A percentile compares a stretch with the other conserved stretches of the same genome.
These are phyloP conservation scores for Nymphalis io DNA, from an alignment of 1,140 invertebrate species.

Conservation along the genomic window DNA sequence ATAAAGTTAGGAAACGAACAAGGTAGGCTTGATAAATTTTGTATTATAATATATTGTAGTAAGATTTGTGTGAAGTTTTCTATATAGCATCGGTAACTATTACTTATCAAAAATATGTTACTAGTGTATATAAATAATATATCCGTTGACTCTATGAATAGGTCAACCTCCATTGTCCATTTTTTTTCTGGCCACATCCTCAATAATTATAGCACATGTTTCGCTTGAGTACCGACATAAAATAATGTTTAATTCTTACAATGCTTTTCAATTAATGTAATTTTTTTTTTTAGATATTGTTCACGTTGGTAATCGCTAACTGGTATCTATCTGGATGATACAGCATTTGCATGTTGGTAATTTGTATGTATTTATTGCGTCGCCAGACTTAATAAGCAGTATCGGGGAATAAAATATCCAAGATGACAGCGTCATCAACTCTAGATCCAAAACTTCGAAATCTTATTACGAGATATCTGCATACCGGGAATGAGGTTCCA, in stretches of 20 bases:
- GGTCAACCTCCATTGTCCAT: constrained; percentile 63
- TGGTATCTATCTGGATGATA: constrained; percentile 29
- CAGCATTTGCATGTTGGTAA: constrained; percentile 33
- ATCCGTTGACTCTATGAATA: background rate
- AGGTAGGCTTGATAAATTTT: constrained; percentile 24
- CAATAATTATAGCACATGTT: constrained; percentile 75
- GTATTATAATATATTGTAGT: constrained; percentile 4
- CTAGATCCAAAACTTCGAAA: constrained; percentile 58
- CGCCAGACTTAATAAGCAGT: constrained; percentile 21
- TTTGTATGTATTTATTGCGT: constrained; percentile 33
- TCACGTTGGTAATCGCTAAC: constrained; percentile 28
- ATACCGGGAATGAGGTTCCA: constrained; percentile 81
- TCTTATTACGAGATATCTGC: constrained; percentile 77
- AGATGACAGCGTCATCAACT: constrained; percentile 36
- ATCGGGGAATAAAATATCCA: constrained; percentile 26
- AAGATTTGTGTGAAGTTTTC: background rate
- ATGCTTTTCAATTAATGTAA: constrained; percentile 48
- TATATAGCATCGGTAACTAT: background rate
- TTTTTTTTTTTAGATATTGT: constrained; percentile 41
- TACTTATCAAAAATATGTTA: background rate
- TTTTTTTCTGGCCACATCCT: constrained; percentile 79
- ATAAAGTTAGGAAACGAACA: constrained; percentile 17
- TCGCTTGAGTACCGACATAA: constrained; percentile 71
- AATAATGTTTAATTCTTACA: constrained; percentile 52
- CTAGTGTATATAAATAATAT: background rate